A percentile compares a stretch with the other conserved stretches of the same genome.
Evolutionary conservation across 53 echinoderm and acorn worm genomes (phyloP).

Genomic region (Apostichopus leukothele): DNA sequence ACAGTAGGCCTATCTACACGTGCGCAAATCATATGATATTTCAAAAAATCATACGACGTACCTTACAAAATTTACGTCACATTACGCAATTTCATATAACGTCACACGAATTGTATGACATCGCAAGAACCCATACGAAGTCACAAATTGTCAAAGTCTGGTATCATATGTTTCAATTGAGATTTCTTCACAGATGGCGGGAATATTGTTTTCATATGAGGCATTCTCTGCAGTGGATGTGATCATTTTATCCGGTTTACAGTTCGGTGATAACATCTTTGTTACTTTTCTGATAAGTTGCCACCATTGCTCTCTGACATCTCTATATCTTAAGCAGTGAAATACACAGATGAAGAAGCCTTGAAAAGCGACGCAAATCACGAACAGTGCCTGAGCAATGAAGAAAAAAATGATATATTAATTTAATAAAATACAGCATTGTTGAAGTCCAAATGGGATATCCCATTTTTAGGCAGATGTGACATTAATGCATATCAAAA

Average conservation of each 20-base stretch:
- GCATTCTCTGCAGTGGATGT: neutral
- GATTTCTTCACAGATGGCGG: neutral
- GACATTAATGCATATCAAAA: neutral
- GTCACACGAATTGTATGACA: too few relatives aligned
- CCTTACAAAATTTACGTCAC: too few relatives aligned
- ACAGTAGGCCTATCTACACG: too few relatives aligned
- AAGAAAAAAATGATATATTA: neutral
- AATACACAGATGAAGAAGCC: constrained; percentile 93
- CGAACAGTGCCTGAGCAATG: constrained; percentile 68
- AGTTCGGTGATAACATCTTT: neutral
- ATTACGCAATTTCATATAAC: too few relatives aligned
- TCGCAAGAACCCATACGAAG: too few relatives aligned
- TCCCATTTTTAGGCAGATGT: neutral
- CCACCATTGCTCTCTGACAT: constrained; percentile 76
- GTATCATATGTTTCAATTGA: neutral
- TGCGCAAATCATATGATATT: too few relatives aligned
- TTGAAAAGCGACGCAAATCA: constrained; percentile 82
- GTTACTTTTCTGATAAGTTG: constrained; percentile 32
- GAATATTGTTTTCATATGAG: neutral
- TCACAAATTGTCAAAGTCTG: neutral
- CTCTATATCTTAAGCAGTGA: constrained; percentile 74
- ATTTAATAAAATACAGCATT: neutral
- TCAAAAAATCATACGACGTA: too few relatives aligned
- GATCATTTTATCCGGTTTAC: constrained; percentile 4
- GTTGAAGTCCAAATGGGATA: neutral